Evolutionary conservation across 2,888 invertebrate genomes (phyloP).

Genomic region (Latrodectus elegans): DNA sequence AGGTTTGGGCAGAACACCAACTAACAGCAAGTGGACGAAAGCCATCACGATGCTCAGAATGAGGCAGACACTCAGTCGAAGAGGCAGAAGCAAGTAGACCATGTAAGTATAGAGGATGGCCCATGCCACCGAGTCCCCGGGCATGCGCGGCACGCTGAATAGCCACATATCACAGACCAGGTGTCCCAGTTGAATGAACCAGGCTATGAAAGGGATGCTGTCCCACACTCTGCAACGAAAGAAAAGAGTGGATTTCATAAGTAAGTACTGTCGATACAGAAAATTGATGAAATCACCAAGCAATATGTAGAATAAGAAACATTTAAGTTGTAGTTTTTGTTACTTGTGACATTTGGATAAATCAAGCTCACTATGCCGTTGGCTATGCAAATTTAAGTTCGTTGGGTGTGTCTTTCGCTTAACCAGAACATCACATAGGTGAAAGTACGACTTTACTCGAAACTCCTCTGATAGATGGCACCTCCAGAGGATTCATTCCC

Average conservation of each 20-base stretch:
- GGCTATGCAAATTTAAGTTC: too few species aligned
- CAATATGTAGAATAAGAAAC: too few species aligned
- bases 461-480: too few species aligned
- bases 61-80: slow-evolving; percentile 78
- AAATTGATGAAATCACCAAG: background rate
- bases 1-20: slow-evolving; percentile 58
- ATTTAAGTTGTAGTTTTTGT: too few species aligned
- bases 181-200: slow-evolving; percentile 78
- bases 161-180: slow-evolving; percentile 74
- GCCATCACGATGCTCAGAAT: slow-evolving; percentile 70
- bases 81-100: slow-evolving; percentile 83
- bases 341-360: too few species aligned
- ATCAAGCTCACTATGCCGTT: too few species aligned
- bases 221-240: slow-evolving; percentile 72
- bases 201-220: slow-evolving; percentile 70
- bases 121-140: slow-evolving; percentile 83
- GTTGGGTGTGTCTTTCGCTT: too few species aligned
- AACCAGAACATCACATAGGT: too few species aligned
- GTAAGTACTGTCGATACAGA: background rate
- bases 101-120: slow-evolving; percentile 83
- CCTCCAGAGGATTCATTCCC: too few species aligned
- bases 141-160: slow-evolving; percentile 79
- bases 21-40: slow-evolving; percentile 67
- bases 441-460: too few species aligned
- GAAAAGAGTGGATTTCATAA: background rate